Conservation (phyloP, 2,888 invertebrate species). For the Platycheirus rosarum region DNA sequence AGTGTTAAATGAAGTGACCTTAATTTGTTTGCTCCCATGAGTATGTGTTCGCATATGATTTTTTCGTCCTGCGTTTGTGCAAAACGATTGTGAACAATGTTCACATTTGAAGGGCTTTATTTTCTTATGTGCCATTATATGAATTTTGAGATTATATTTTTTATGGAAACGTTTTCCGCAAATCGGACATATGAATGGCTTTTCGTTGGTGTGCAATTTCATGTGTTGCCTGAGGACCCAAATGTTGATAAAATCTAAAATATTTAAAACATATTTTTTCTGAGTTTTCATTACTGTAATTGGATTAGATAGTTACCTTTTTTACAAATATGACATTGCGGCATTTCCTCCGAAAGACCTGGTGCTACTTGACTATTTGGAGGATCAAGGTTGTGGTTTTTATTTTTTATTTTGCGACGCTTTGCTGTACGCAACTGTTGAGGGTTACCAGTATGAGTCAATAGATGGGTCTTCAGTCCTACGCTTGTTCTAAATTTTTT, state of each 20-base stretch:
- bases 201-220: conserved; percentile 84
- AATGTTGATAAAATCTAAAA: conserved; percentile 22
- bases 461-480: conserved; percentile 14
- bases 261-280: neutral
- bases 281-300: neutral
- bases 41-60: conserved; percentile 83
- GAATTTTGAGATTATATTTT: conserved; percentile 85
- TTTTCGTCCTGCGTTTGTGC: conserved; percentile 83
- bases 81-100: conserved; percentile 83
- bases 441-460: neutral
- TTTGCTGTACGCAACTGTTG: neutral
- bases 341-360: neutral
- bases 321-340: conserved; percentile 24
- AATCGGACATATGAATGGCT: conserved; percentile 84
- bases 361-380: neutral
- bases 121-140: conserved; percentile 84
- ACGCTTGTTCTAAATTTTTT: conserved; percentile 12
- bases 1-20: neutral
- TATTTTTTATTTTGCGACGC: neutral
- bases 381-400: neutral
- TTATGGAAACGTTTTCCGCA: conserved; percentile 85
- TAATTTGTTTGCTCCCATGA: conserved; percentile 4
- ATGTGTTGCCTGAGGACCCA: conserved; percentile 84
- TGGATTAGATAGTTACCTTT: neutral
- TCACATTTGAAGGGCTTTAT: conserved; percentile 81